Evolutionary conservation across 64 coral and sea anemone genomes (phyloP).

Genomic region (Stylophora pistillata): DNA sequence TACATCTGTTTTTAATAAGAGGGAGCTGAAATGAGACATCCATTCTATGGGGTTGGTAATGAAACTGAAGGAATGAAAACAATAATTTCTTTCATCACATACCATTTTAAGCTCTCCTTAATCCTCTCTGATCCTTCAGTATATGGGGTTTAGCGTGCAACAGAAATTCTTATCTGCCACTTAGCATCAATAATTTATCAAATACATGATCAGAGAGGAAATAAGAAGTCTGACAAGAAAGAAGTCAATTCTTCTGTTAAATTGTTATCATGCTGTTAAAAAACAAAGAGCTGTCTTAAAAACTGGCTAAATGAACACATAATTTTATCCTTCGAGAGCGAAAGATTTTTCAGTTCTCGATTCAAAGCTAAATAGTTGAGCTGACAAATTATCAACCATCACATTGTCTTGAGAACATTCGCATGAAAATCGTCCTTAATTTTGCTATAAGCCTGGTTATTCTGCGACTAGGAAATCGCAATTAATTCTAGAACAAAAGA

Average conservation of each 20-base stretch:
- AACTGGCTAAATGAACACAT: background rate
- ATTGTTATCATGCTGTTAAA: background rate
- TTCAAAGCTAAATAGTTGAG: background rate
- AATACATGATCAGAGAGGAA: background rate
- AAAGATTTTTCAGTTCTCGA: background rate
- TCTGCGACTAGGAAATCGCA: background rate
- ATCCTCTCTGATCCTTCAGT: background rate
- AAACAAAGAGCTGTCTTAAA: background rate
- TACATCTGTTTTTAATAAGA: background rate
- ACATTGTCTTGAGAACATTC: background rate
- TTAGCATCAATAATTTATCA: conserved; percentile 1
- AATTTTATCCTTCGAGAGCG: background rate
- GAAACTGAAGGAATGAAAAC: background rate
- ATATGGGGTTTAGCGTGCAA: background rate
- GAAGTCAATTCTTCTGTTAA: background rate
- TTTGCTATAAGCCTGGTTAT: background rate
- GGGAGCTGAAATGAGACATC: background rate
- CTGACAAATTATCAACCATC: background rate
- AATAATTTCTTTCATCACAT: background rate
- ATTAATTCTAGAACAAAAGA: background rate
- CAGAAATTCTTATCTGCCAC: too few species aligned
- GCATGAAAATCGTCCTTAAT: background rate
- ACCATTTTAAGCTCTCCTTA: background rate
- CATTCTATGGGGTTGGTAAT: background rate
- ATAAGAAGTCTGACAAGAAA: background rate